Evolutionary conservation across 2,888 invertebrate genomes (phyloP).

Genomic region (Mallateleia sp.): DNA sequence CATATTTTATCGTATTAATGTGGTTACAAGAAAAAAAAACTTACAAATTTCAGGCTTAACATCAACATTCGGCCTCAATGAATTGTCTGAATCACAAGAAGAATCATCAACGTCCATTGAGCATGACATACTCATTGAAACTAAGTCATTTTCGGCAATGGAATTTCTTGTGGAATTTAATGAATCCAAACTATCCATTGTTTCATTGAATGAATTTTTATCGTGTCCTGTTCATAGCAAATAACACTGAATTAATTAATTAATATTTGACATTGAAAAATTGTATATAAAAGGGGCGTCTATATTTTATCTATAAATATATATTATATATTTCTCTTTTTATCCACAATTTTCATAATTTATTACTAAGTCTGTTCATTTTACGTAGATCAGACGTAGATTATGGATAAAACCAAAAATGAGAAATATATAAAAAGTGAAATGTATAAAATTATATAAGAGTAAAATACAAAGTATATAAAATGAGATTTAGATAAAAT

Average conservation of each 20-base stretch:
- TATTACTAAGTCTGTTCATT: no score
- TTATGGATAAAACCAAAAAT: no score
- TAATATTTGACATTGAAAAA: conserved; percentile 10
- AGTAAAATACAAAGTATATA: no score
- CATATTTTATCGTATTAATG: no score
- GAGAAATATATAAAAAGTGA: no score
- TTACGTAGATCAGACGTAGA: no score
- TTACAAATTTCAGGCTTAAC: conserved; percentile 23
- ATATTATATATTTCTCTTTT: no score
- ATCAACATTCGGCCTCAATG: background rate
- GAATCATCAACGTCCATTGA: conserved; percentile 51
- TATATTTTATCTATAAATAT: no score
- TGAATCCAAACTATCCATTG: conserved; percentile 24
- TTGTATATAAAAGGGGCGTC: background rate
- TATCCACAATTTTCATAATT: no score
- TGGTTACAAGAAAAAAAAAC: background rate
- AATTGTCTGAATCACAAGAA: conserved; percentile 36
- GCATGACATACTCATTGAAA: conserved; percentile 11
- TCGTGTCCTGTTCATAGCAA: conserved; percentile 5
- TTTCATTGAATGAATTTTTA: conserved; percentile 38
- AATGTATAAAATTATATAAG: no score
- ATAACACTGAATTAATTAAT: background rate
- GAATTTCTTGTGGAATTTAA: conserved; percentile 1
- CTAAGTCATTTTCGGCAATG: conserved; percentile 16
- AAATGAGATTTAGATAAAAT: no score